Percentiles rank a stretch among this genome's conserved stretches.
phyloP scores from a whole-genome alignment of 1,140 invertebrate species.

The Drosophila bifasciata region DNA sequence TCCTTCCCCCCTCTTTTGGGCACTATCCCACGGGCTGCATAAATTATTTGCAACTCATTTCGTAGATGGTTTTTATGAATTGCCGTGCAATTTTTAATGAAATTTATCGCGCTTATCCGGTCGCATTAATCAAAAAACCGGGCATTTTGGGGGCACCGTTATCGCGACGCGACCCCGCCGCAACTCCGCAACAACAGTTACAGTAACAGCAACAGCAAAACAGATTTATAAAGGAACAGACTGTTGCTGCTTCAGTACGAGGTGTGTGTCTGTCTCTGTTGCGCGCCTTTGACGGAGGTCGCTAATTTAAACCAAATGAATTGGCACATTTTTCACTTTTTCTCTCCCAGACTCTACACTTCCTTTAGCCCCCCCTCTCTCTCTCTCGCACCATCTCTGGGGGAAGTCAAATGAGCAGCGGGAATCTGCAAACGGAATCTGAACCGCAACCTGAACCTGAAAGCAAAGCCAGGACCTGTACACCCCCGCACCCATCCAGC shows the following conservation, averaged over 20 bases:
- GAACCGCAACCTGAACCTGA: conserved; percentile 27
- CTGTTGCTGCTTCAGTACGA: conserved; percentile 63
- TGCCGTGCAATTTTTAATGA: conserved; percentile 83
- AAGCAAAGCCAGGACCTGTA: not conserved
- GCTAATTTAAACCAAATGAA: conserved; percentile 84
- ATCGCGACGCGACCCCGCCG: conserved; percentile 33
- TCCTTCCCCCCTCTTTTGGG: conserved; percentile 13
- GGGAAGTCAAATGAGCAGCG: conserved; percentile 61
- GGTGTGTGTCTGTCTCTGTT: conserved; percentile 42
- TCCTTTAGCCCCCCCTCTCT: not conserved
- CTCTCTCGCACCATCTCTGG: conserved; percentile 7
- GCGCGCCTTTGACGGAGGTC: conserved; percentile 65
- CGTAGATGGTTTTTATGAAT: conserved; percentile 81
- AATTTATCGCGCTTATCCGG: conserved; percentile 81
- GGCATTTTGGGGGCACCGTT: conserved; percentile 44
- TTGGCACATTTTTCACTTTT: conserved; percentile 84
- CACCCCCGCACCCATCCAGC: conserved; percentile 18
- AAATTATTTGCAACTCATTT: conserved; percentile 83
- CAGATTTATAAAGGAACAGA: conserved; percentile 48
- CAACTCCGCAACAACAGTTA: conserved; percentile 51
- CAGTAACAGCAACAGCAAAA: conserved; percentile 24
- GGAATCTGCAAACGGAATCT: conserved; percentile 25
- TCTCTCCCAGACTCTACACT: conserved; percentile 21
- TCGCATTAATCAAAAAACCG: conserved; percentile 75
- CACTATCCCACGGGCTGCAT: conserved; percentile 32